Percentiles rank a stretch among this genome's conserved stretches.
Evolutionary conservation across 2,888 invertebrate species (phyloP).

Genomic region (Ferrisia virgata): DNA sequence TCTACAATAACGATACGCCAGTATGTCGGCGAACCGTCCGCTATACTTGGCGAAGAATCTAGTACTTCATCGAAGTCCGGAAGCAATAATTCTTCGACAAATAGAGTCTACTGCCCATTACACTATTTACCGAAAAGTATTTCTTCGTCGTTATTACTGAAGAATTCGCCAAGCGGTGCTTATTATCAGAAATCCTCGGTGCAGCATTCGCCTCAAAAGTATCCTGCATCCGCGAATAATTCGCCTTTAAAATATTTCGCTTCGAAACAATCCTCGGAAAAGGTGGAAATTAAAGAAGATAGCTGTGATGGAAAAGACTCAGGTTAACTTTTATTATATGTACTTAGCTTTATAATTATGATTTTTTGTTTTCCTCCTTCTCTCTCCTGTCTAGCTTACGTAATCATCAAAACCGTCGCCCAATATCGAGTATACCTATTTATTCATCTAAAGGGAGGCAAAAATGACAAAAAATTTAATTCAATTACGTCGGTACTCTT

Average conservation of each 20-base stretch:
- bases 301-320: slow-evolving; percentile 32
- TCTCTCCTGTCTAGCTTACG: too few relatives aligned
- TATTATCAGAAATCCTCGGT: neutral
- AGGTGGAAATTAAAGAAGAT: slow-evolving; percentile 5
- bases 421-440: neutral
- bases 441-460: neutral
- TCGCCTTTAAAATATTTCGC: neutral
- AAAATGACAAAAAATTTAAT: neutral
- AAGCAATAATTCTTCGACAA: slow-evolving; percentile 21
- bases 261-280: neutral
- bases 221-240: neutral
- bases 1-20: slow-evolving; percentile 8
- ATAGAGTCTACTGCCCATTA: slow-evolving; percentile 1
- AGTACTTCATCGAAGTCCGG: neutral
- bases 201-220: neutral
- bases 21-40: neutral
- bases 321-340: neutral
- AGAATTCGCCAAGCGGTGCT: neutral
- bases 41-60: neutral
- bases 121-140: slow-evolving; percentile 13
- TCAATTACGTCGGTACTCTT: neutral
- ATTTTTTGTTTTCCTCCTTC: too few relatives aligned
- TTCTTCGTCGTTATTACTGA: neutral
- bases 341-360: too few relatives aligned
- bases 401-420: neutral